Evolutionary conservation across 2,797 vertebrate genomes (phyloP), one percentile per base, ranked within the genome.

Genomic region (Enteromius viviparus): DNA sequence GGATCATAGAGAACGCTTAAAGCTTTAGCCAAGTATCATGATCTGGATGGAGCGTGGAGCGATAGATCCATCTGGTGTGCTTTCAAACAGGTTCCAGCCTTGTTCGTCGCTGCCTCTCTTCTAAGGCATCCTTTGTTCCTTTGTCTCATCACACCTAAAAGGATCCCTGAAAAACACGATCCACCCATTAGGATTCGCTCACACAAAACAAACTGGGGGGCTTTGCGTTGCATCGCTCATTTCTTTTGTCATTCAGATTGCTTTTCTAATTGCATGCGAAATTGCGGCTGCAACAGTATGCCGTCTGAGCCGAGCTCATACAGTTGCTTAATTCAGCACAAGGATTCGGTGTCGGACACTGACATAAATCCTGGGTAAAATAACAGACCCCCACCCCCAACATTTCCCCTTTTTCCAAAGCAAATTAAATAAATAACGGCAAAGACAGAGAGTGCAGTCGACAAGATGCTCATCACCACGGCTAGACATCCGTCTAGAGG

Each of bases 1-100:
- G 97, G 97, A 97, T 96, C 96, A 97, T 97, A 97, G 96, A 97
- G 95, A 96, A 83, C 95, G 90, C 90, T 90, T 94, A 96, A 94
- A 96, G 96, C 96, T 95, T 99, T 95, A 99, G 96, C 98, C 96
- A 95, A 98, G 96, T 97, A 95, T 98, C 97, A 98, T 99, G 97
- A 97, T 98, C 97, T 97, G 95, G 95, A 96, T 93, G 95, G 93
- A 94, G 94, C 96, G 94, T 95, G 95, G 96, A 95, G 96, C 94
- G 94, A 95, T 96, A 97, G 94, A 98, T 98, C 97, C 97, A 97
- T 96, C 96, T 96, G 97, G 95, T 96, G 95, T 96, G 96, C 96
- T 96, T 97, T 96, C 94, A 96, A 96, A 95, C 96, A 95, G 96
- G 97, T 97, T 98, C 96, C 97, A 96, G 95, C 96, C 95, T 93